A percentile compares a stretch with the other conserved stretches of the same genome.
Evolutionary conservation across 2,888 invertebrate genomes (phyloP).

Genomic region (Pseudococcus longispinus): DNA sequence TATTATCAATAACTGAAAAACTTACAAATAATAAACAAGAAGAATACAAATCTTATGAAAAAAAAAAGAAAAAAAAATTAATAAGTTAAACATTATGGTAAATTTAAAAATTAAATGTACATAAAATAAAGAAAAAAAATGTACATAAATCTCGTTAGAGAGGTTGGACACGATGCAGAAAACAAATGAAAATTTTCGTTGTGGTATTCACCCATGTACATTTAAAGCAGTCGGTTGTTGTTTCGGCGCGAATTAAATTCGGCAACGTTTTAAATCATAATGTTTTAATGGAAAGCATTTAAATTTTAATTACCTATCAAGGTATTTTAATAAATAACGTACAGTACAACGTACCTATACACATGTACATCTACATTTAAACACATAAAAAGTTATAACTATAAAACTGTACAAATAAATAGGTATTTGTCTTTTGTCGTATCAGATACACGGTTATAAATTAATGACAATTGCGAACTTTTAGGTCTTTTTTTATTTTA

Average conservation of each 20-base stretch:
- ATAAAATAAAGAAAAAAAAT: neutral
- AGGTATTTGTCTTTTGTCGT: slow-evolving; percentile 47
- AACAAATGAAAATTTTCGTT: neutral
- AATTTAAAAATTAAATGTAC: slow-evolving; percentile 15
- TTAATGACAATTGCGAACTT: slow-evolving; percentile 7
- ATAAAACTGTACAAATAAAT: slow-evolving; percentile 51
- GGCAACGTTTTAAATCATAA: neutral
- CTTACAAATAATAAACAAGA: slow-evolving; percentile 52
- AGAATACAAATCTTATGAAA: slow-evolving; percentile 50
- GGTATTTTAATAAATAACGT: slow-evolving; percentile 14
- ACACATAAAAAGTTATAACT: neutral
- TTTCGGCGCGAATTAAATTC: neutral
- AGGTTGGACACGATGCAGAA: slow-evolving; percentile 9
- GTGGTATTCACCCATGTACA: neutral
- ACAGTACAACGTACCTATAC: neutral
- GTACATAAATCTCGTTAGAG: neutral
- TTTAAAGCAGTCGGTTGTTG: neutral
- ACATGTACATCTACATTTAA: slow-evolving; percentile 10
- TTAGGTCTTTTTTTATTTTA: neutral
- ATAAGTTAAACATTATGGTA: slow-evolving; percentile 52
- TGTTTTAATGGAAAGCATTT: neutral
- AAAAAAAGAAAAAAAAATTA: slow-evolving; percentile 23
- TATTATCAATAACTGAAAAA: slow-evolving; percentile 50
- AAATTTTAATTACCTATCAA: slow-evolving; percentile 10
- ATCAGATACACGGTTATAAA: slow-evolving; percentile 44